Evolutionary conservation across 2,888 invertebrate genomes (phyloP).

Genomic region (Noctua comes): DNA sequence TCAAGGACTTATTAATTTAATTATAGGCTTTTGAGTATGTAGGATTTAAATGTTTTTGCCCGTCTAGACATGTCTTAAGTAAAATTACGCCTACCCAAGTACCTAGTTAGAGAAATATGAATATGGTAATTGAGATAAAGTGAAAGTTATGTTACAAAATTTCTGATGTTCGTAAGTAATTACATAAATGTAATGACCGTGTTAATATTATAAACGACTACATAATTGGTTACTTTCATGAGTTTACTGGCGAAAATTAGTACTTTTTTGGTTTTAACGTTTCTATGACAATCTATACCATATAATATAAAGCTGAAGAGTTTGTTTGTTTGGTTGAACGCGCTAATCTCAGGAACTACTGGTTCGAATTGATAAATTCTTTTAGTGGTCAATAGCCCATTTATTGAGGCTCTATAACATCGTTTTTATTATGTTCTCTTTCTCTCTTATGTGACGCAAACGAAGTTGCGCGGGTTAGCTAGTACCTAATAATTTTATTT

Average conservation of each 20-base stretch:
- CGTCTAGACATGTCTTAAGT: neutral
- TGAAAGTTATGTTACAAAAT: conserved; percentile 26
- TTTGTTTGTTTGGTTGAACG: too few relatives aligned
- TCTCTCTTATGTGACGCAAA: too few relatives aligned
- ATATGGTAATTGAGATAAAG: neutral
- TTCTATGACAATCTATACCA: too few relatives aligned
- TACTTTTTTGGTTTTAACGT: neutral
- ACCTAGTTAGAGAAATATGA: neutral
- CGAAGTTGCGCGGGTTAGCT: too few relatives aligned
- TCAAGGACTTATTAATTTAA: conserved; percentile 1
- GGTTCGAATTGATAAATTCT: too few relatives aligned
- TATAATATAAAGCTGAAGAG: too few relatives aligned
- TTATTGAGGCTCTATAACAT: too few relatives aligned
- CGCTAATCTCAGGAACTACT: too few relatives aligned
- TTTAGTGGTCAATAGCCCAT: too few relatives aligned
- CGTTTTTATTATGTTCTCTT: too few relatives aligned
- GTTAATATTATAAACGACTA: conserved; percentile 3
- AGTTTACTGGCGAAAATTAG: conserved; percentile 23
- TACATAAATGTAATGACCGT: neutral
- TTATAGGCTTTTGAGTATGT: neutral
- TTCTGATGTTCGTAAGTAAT: conserved; percentile 13
- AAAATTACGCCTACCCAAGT: conserved; percentile 5
- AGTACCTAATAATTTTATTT: neutral
- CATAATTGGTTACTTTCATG: conserved; percentile 25
- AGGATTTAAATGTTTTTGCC: neutral